Conservation (phyloP, 2,888 invertebrate species). For the Escarpia spicata region DNA sequence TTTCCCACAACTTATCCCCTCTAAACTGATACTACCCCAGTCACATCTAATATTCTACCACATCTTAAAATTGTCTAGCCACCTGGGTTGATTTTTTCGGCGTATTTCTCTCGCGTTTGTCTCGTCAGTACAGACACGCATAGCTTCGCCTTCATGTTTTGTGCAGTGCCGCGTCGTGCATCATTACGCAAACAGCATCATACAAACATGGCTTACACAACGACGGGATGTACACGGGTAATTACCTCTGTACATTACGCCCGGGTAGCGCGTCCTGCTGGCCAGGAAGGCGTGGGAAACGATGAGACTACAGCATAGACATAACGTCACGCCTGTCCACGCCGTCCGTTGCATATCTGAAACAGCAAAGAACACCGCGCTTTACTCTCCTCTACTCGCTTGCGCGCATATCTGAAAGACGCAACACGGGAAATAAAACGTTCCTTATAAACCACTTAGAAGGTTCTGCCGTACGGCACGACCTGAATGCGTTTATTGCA, state of each 20-base stretch:
- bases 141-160: not conserved
- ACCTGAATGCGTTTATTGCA: not conserved
- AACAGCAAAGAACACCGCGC: not conserved
- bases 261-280: not conserved
- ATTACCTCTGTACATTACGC: constrained; percentile 3
- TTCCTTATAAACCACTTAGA: constrained; percentile 7
- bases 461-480: not conserved
- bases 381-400: not conserved
- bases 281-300: not conserved
- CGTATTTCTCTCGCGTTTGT: not conserved
- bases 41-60: not conserved
- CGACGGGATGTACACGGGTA: not conserved
- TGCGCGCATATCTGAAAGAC: not conserved
- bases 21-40: not conserved
- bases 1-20: not conserved
- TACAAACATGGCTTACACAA: not conserved
- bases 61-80: not conserved
- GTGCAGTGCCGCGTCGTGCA: not conserved
- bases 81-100: not conserved
- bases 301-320: not conserved
- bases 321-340: not conserved
- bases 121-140: not conserved
- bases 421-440: not conserved
- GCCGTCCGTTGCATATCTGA: constrained; percentile 3
- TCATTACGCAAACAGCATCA: not conserved